phyloP scores from a whole-genome alignment of 2,888 invertebrate species.

The Nomada fucata region DNA sequence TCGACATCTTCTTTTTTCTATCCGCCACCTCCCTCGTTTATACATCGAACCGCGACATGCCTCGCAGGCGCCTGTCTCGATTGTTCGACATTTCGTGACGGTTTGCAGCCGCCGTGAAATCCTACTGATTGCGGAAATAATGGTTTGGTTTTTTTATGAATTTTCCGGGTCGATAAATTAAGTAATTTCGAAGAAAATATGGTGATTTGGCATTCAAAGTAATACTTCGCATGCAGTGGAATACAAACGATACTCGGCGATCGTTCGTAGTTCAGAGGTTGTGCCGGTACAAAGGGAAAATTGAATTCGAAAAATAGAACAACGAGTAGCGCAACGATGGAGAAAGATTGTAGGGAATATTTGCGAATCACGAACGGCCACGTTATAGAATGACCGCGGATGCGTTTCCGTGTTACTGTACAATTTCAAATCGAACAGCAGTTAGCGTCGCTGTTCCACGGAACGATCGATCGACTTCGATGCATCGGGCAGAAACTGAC shows the following conservation, averaged over 20 bases:
- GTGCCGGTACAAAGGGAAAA: too few species aligned
- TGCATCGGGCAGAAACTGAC: slow-evolving; percentile 65
- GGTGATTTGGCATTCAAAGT: too few species aligned
- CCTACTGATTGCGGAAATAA: too few species aligned
- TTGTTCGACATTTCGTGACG: slow-evolving; percentile 10
- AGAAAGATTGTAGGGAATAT: slow-evolving; percentile 4
- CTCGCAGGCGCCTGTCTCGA: neutral
- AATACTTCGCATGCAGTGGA: too few species aligned
- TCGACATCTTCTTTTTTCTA: neutral
- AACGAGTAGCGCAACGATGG: neutral
- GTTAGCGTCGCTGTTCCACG: slow-evolving; percentile 46
- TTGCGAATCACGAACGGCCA: neutral
- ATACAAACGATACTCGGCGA: too few species aligned
- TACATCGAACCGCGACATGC: neutral
- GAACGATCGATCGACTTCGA: slow-evolving; percentile 66
- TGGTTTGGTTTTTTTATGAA: too few species aligned
- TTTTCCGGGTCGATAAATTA: too few species aligned
- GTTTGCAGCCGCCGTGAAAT: too few species aligned
- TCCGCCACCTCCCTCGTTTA: neutral
- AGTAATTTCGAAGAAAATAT: too few species aligned
- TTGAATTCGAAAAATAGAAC: neutral
- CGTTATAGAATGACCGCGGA: slow-evolving; percentile 6
- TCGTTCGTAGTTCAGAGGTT: neutral
- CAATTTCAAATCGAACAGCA: slow-evolving; percentile 42
- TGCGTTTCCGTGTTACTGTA: slow-evolving; percentile 29